A percentile compares a stretch with the other conserved stretches of the same genome.
Evolutionary conservation across 2,797 vertebrate species (phyloP).

Genomic region (Columba guinea): DNA sequence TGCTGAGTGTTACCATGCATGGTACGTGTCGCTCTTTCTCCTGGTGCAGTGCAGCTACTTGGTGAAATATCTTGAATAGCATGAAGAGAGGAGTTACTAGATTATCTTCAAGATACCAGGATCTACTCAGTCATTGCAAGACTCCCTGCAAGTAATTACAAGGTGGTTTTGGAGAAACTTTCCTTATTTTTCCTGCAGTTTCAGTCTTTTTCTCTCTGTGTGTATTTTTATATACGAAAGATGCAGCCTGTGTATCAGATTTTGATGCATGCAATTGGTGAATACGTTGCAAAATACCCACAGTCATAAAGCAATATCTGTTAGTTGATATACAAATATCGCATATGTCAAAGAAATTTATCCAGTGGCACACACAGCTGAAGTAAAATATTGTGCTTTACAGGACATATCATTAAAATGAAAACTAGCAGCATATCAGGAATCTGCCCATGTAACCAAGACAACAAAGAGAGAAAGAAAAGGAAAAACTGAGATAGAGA

Average conservation of each 20-base stretch:
- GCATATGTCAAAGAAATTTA: slow-evolving; percentile 70
- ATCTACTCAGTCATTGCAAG: not conserved
- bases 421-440: slow-evolving; percentile 71
- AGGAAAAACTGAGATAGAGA: slow-evolving; percentile 57
- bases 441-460: slow-evolving; percentile 79
- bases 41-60: not conserved
- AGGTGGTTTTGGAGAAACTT: not conserved
- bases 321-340: slow-evolving; percentile 73
- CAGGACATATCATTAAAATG: slow-evolving; percentile 75
- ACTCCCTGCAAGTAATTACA: not conserved
- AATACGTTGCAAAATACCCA: slow-evolving; percentile 47
- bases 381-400: slow-evolving; percentile 79
- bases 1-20: not conserved
- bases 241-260: slow-evolving; percentile 57
- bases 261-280: slow-evolving; percentile 26
- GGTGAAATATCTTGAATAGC: not conserved
- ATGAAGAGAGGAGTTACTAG: not conserved
- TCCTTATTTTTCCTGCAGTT: not conserved
- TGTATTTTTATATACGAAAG: not conserved
- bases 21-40: not conserved
- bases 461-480: slow-evolving; percentile 75
- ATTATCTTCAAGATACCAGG: not conserved
- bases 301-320: slow-evolving; percentile 53
- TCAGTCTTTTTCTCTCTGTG: slow-evolving; percentile 5
- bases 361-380: slow-evolving; percentile 72